Conservation (phyloP, 30 jellyfish, hydroid and myxozoan species). For the Phacellophora camtschatica region DNA sequence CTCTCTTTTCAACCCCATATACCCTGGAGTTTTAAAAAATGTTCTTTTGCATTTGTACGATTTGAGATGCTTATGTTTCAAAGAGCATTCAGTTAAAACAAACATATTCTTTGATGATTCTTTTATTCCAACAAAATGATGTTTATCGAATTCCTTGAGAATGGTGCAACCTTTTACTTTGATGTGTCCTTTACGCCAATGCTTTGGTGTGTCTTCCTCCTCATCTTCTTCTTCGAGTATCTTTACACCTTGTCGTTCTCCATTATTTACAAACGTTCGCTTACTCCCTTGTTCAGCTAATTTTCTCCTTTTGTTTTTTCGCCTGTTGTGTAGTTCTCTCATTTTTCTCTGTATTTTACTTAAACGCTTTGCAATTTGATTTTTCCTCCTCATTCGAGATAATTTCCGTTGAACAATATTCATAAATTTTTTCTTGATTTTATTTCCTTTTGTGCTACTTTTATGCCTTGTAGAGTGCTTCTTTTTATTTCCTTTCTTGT, state of each 20-base stretch:
- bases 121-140: conserved; percentile 33
- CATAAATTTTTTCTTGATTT: conserved; percentile 49
- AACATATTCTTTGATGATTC: conserved; percentile 1
- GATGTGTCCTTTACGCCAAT: conserved; percentile 53
- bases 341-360: conserved; percentile 36
- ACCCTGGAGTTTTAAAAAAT: conserved; percentile 38
- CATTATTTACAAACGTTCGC: not conserved
- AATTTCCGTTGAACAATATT: conserved; percentile 52
- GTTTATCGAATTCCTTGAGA: conserved; percentile 25
- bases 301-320: conserved; percentile 13
- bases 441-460: not conserved
- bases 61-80: not conserved
- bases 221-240: conserved; percentile 11
- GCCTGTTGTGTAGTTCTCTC: conserved; percentile 11
- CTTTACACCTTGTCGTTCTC: not conserved
- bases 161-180: conserved; percentile 7
- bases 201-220: conserved; percentile 41
- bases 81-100: conserved; percentile 45
- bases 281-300: not conserved
- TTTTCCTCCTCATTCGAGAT: conserved; percentile 31
- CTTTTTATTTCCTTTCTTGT: not conserved
- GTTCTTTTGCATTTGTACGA: conserved; percentile 32
- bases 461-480: not conserved
- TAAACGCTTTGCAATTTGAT: conserved; percentile 51
- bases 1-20: conserved; percentile 15